Evolutionary conservation across 2,113 vertebrate species (phyloP).

Genomic region (Sialia sialis): DNA sequence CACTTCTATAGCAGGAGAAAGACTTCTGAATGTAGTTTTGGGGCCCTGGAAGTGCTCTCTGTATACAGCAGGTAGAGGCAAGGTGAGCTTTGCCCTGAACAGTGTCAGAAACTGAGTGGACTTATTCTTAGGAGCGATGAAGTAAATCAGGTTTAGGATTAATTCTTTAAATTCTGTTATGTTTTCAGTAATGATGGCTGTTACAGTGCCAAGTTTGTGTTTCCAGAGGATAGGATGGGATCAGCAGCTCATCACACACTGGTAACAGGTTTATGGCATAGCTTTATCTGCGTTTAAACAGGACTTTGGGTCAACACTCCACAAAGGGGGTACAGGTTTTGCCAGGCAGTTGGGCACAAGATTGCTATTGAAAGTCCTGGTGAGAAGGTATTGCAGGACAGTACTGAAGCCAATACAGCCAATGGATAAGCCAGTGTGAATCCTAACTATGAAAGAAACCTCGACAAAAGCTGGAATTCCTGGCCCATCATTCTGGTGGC

Average conservation of each 20-base stretch:
- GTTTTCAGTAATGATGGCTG: background rate
- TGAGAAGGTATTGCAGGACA: background rate
- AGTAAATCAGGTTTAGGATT: background rate
- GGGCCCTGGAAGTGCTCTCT: background rate
- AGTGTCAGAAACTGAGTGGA: background rate
- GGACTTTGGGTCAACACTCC: background rate
- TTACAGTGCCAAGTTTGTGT: background rate
- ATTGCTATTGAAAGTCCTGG: background rate
- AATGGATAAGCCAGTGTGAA: background rate
- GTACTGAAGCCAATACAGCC: background rate
- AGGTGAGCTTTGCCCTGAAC: background rate
- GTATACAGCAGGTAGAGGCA: background rate
- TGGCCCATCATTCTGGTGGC: background rate
- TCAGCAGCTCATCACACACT: background rate
- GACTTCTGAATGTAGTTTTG: background rate
- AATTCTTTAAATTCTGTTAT: background rate
- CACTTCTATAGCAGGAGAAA: background rate
- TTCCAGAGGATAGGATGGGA: background rate
- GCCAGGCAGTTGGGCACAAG: background rate
- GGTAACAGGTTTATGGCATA: background rate
- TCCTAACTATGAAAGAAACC: background rate
- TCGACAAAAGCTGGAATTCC: background rate
- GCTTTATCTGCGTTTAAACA: background rate
- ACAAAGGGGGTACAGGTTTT: background rate
- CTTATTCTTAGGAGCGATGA: background rate